Evolutionary conservation across 2,797 vertebrate genomes (phyloP), one percentile per base, ranked within the genome.

Genomic region (Nyctibius grandis): DNA sequence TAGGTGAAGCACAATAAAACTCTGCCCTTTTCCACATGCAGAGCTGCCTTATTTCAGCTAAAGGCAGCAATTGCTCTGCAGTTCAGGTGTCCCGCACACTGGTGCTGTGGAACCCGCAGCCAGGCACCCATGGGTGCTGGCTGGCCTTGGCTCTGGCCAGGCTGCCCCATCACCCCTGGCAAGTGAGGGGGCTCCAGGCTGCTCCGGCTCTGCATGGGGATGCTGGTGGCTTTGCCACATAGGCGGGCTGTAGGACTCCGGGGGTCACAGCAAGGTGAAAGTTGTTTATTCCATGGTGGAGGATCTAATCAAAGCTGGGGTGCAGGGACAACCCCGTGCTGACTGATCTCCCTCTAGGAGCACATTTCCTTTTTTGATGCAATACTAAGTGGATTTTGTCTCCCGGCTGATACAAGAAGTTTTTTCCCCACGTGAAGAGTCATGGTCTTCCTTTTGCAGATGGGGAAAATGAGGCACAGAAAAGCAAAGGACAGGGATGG

Each of bases 201-300:
- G 9, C 17, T 21, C 51, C 1, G 3, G 91, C 67, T 85, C 64
- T 7, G 0, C 0, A 1, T 4, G 53, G 57, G 69, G 83, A 40
- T 23, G 63, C 79, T 29, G 79, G 67, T 16, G 19, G 87, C 2
- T 69, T 42, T 60, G 87, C 82, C 77, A 72, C 8, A 17, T 1
- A 3, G 80, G 85, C 17, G 19, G 75, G 69, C 76, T 67, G 13
- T 4, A n/a, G 68, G 85, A 5, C 42, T 88, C 94, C 89, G 8
- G 91, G 88, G 95, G 95, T 94, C 91, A 91, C 4, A 5, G 94
- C 76, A 91, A 72, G 94, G 96, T 95, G 94, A 92, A 86, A 95
- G 94, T 88, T 95, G 95, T 96, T 96, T 95, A 91, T 93, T 91
- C 79, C 14, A 0, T 2, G 28, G 65, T 11, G 73, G 61, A 93